Conservation (phyloP, 1,140 invertebrate species). For the Drosophila obscura region DNA sequence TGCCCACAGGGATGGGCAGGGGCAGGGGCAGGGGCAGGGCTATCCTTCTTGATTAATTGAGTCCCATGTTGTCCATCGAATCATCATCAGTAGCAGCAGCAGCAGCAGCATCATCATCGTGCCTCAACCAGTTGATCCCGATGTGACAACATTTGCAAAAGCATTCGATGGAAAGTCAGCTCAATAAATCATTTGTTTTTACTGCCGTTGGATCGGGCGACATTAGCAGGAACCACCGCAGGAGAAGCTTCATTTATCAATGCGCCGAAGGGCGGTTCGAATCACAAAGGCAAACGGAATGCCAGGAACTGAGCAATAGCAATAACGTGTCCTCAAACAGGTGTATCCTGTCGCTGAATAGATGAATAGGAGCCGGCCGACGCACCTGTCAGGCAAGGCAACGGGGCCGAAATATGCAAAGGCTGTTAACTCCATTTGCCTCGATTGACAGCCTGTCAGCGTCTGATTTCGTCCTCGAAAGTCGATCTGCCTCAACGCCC, state of each 20-base stretch:
- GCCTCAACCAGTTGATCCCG: conserved; percentile 22
- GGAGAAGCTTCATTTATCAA: conserved; percentile 37
- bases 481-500: conserved; percentile 20
- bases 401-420: not conserved
- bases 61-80: conserved; percentile 19
- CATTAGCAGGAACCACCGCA: conserved; percentile 24
- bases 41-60: conserved; percentile 33
- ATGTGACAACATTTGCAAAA: conserved; percentile 34
- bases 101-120: conserved; percentile 4
- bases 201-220: not conserved
- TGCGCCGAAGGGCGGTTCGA: not conserved
- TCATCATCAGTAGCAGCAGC: not conserved
- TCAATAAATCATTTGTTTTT: conserved; percentile 33
- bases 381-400: not conserved
- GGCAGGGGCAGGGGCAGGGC: not conserved
- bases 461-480: not conserved
- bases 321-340: conserved; percentile 16
- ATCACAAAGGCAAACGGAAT: not conserved
- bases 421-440: conserved; percentile 25
- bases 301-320: conserved; percentile 27
- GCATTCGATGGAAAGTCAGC: conserved; percentile 26
- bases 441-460: conserved; percentile 55
- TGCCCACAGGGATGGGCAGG: not conserved
- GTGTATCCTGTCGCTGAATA: conserved; percentile 23
- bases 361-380: conserved; percentile 5